Conservation (phyloP, 1,140 invertebrate species). For the Sesamia nonagrioides region DNA sequence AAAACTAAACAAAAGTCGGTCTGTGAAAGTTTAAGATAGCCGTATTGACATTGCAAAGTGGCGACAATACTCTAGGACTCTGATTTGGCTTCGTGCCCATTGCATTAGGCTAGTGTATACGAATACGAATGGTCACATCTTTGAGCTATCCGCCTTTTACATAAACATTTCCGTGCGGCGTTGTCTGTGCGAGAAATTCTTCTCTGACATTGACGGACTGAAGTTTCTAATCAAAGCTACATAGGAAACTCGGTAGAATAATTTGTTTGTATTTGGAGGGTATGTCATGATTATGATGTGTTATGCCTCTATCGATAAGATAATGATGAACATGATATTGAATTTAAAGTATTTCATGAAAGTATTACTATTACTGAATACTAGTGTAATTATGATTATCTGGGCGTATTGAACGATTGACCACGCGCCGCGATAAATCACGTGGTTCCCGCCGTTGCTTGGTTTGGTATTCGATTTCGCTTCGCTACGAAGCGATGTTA, state of each 20-base stretch:
- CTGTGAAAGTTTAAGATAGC: slow-evolving; percentile 22
- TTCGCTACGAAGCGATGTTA: too few relatives aligned
- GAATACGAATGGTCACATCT: slow-evolving; percentile 34
- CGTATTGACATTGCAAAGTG: slow-evolving; percentile 25
- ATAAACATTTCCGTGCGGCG: slow-evolving; percentile 16
- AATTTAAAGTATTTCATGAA: not conserved
- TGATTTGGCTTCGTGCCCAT: slow-evolving; percentile 28
- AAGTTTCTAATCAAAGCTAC: not conserved
- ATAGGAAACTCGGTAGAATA: not conserved
- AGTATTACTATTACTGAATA: too few relatives aligned
- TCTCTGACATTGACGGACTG: not conserved
- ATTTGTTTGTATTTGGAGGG: not conserved
- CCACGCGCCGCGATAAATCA: too few relatives aligned
- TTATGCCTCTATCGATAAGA: too few relatives aligned
- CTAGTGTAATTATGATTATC: too few relatives aligned
- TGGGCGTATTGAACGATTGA: too few relatives aligned
- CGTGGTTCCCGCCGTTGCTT: too few relatives aligned
- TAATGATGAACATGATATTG: not conserved
- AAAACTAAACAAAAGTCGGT: not conserved
- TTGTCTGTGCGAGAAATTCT: slow-evolving; percentile 14
- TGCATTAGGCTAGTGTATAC: slow-evolving; percentile 3
- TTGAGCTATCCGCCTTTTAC: slow-evolving; percentile 22
- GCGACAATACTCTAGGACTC: slow-evolving; percentile 8
- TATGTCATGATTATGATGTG: too few relatives aligned
- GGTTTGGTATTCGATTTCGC: too few relatives aligned